These are phyloP conservation scores for Drosophila fungiperda DNA, from an alignment of 2,888 invertebrate genomes.

Conservation along the genomic window DNA sequence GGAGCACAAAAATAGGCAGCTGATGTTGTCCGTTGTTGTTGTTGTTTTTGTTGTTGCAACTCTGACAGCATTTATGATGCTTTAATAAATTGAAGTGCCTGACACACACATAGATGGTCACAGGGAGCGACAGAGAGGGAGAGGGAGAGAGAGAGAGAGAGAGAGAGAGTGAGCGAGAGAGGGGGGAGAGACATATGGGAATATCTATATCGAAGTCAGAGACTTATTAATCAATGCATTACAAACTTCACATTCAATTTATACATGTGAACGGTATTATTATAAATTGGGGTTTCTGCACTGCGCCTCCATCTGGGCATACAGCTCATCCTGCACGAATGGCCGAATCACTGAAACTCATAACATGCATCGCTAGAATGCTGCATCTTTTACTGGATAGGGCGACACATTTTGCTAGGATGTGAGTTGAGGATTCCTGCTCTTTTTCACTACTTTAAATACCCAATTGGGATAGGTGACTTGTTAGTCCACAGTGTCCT, in stretches of 20 bases:
- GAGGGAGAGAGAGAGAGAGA: not conserved
- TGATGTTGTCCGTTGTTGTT: constrained; percentile 16
- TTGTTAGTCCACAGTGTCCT: no score
- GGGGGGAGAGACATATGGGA: not conserved
- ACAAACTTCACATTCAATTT: not conserved
- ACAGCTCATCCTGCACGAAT: no score
- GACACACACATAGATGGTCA: constrained; percentile 17
- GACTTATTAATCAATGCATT: not conserved
- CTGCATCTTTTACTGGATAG: no score
- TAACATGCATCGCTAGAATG: no score
- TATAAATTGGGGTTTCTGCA: no score
- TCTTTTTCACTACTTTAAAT: no score
- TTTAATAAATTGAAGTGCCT: constrained; percentile 77
- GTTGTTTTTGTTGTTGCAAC: constrained; percentile 23
- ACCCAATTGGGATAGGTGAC: no score
- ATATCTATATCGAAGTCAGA: not conserved
- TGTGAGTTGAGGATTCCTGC: no score
- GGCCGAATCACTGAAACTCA: no score
- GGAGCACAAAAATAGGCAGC: not conserved
- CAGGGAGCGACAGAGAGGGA: not conserved
- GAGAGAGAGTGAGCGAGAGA: not conserved
- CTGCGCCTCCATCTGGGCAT: no score
- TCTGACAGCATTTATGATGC: constrained; percentile 76
- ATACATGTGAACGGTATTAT: not conserved
- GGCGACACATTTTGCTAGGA: no score